Conservation (phyloP, 2,113 vertebrate genomes). For the Nanger granti region DNA sequence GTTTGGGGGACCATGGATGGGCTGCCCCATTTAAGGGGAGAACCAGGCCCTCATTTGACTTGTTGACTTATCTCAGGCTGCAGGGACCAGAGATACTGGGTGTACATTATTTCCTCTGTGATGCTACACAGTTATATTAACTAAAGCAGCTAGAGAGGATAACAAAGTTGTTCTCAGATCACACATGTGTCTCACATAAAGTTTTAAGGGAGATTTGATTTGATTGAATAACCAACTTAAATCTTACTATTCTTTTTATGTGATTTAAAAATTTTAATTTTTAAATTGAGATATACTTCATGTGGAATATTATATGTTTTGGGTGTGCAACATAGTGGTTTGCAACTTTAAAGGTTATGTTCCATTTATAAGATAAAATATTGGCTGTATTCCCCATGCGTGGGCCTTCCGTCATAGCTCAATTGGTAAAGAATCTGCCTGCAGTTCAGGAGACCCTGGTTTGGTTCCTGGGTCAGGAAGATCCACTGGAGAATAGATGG, state of each 20-base stretch:
- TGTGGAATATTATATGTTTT: background rate
- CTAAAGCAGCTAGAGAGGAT: background rate
- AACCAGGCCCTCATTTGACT: background rate
- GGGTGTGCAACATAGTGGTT: background rate
- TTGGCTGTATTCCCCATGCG: background rate
- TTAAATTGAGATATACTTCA: background rate
- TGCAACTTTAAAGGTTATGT: background rate
- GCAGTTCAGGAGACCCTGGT: background rate
- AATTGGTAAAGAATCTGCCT: background rate
- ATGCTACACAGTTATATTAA: background rate
- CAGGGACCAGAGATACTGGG: background rate
- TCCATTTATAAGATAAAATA: background rate
- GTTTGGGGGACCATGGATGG: background rate
- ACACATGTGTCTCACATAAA: background rate
- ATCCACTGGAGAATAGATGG: background rate
- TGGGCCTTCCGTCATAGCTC: background rate
- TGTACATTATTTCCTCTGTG: accelerated
- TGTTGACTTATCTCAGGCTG: background rate
- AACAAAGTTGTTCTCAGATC: background rate
- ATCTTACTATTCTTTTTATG: background rate
- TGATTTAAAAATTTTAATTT: background rate
- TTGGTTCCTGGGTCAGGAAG: background rate
- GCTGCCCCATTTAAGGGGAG: background rate
- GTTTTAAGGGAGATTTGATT: background rate
- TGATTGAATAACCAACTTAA: background rate